phyloP scores from a whole-genome alignment of 2,113 vertebrate species.

The Myotis yumanensis region DNA sequence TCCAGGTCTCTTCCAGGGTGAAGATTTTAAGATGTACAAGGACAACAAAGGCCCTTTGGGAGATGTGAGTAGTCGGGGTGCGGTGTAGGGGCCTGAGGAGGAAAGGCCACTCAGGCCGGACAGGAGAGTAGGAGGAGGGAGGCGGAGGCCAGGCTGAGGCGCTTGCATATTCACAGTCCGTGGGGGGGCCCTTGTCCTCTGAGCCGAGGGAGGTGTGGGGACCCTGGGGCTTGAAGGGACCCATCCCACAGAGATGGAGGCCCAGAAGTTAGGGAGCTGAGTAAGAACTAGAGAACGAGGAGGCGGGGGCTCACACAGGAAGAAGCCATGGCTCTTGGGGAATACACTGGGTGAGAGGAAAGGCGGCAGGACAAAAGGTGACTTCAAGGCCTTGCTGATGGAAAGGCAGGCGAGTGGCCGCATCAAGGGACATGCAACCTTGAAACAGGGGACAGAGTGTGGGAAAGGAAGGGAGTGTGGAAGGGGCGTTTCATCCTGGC shows the following conservation, averaged over 20 bases:
- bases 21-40: neutral
- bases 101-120: neutral
- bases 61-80: neutral
- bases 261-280: neutral
- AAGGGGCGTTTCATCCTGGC: neutral
- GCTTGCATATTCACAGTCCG: too few species aligned
- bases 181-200: neutral
- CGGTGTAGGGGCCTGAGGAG: neutral
- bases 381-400: neutral
- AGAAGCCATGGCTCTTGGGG: neutral
- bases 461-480: neutral
- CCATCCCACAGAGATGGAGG: too few species aligned
- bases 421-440: neutral
- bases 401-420: neutral
- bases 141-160: too few species aligned
- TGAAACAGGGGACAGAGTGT: neutral
- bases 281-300: neutral
- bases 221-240: neutral
- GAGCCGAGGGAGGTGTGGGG: too few species aligned
- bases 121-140: fast-evolving
- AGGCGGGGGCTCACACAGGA: too few species aligned
- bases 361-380: fast-evolving
- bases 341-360: neutral
- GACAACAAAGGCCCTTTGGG: neutral
- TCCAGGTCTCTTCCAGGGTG: neutral